phyloP scores from a whole-genome alignment of 35 echinoderm and acorn worm genomes.

The Stichopus chloronotus region DNA sequence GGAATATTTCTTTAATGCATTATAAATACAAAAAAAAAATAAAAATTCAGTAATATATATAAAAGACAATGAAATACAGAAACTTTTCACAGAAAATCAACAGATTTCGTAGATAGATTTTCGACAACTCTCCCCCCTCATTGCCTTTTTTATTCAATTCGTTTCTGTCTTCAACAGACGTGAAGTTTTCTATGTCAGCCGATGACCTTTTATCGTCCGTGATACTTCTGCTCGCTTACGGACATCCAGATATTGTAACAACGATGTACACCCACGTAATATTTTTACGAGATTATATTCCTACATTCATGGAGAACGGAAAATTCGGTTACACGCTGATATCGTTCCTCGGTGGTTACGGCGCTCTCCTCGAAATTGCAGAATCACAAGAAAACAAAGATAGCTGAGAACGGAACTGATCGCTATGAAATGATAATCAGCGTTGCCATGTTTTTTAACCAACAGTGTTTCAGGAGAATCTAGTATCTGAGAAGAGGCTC shows the following conservation, averaged over 20 bases:
- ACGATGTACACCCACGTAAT: conserved; percentile 32
- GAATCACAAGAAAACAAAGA: background rate
- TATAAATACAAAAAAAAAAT: no score
- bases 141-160: background rate
- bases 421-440: background rate
- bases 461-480: no score
- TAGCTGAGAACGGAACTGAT: background rate
- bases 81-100: no score
- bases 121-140: no score
- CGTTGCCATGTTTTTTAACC: background rate
- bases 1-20: no score
- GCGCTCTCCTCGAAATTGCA: background rate
- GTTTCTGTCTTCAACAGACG: background rate
- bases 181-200: conserved; percentile 47
- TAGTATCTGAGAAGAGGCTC: no score
- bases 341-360: conserved; percentile 23
- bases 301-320: conserved; percentile 53
- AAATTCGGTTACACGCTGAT: conserved; percentile 44
- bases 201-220: conserved; percentile 44
- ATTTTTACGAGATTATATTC: conserved; percentile 41
- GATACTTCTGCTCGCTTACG: conserved; percentile 25
- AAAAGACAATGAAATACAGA: no score
- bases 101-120: no score
- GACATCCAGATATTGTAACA: conserved; percentile 39
- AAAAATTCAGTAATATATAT: no score